Evolutionary conservation across 2,113 vertebrate species (phyloP), one percentile per base, ranked within the genome.

Genomic region (Apodemus speciosus): DNA sequence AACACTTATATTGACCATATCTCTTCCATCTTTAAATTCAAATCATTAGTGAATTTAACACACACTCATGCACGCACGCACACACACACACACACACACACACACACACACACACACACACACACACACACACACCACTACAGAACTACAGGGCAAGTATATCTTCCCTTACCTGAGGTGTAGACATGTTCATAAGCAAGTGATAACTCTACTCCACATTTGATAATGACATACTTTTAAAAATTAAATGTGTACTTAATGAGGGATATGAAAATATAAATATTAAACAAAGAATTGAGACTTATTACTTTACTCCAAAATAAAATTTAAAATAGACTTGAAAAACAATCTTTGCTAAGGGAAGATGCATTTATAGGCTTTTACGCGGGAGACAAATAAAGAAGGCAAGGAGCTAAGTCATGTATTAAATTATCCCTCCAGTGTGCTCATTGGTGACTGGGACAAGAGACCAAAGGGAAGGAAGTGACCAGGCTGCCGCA

Each of bases 271-370:
- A 91, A 66, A 76, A 38, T 11, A 88, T 49, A 69, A 90, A 68
- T 69, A 16, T 73, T n/a, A 94, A 77, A 81, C 1, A 89, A 16
- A 88, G 23, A 64, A 13, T 10, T 46, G 6, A 76, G 15, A 8
- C 6, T 89, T 76, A 64, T 81, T 76, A 80, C 35, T 20, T 69
- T 40, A 89, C 20, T 58, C 49, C 60, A 90, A 76, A 89, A 71
- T 51, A 81, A 81, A 13, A 81, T 53, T 81, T 71, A 27, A 32
- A 71, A 85, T 20, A 80, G 8, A 9, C 32, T 81, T 88, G 32
- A 89, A 83, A 80, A 9, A 43, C 16, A 89, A 23, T 71, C 4
- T 85, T 84, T 69, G 11, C 51, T 76, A 7, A 58, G 60, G 84
- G 51, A 60, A 13, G 43, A 49, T 85, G 6, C 56, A 62, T 40